Base-by-base conservation (phyloP, 2,113 vertebrate genomes). In the Neotoma lepida region DNA sequence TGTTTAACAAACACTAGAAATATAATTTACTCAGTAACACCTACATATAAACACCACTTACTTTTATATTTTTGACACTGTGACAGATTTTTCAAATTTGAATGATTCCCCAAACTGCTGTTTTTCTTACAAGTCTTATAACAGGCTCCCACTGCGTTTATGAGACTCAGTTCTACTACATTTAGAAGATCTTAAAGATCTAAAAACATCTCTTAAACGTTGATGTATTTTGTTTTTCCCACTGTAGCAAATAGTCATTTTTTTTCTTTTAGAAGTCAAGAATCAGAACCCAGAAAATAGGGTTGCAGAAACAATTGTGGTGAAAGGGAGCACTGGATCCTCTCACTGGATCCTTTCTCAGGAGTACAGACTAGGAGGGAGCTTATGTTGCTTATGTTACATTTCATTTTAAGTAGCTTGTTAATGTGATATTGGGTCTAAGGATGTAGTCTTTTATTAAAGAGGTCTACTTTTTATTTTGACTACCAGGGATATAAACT, bases 381-480 rank as follows among this genome's bases (percentile, higher is more conserved):
- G 71, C 2, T 63, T 86, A 15, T 44, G 18, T 68, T 63, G 9
- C 30, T 85, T 68, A n/a, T 61, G 33, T 56, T 56, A 86, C 5
- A 17, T 51, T 85, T 35, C 51, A 76, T 80, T 73, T 66, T 51
- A 77, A 92, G 46, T 68, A 84, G 82, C n/a, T 82, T 86, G 7
- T 66, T 49, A 54, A 33, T 73, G 6, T 77, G 24, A 71, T 46
- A 6, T 9, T 54, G 80, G 35, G 17, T 81, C 39, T 80, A 20
- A 70, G 78, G 44, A 26, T 71, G 6, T 56, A 63, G 46, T 70
- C 14, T 54, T 71, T 84, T 61, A 51, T 63, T 86, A 51, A 82
- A 96, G 33, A 44, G 10, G 80, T 85, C n/a, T 93, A 64, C 41
- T 84, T 87, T 92, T 86, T 92, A n/a, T 28, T 88, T 94, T 56